These are phyloP conservation scores for Phortica okadai DNA, from an alignment of 2,888 invertebrate species.

Conservation along the genomic window DNA sequence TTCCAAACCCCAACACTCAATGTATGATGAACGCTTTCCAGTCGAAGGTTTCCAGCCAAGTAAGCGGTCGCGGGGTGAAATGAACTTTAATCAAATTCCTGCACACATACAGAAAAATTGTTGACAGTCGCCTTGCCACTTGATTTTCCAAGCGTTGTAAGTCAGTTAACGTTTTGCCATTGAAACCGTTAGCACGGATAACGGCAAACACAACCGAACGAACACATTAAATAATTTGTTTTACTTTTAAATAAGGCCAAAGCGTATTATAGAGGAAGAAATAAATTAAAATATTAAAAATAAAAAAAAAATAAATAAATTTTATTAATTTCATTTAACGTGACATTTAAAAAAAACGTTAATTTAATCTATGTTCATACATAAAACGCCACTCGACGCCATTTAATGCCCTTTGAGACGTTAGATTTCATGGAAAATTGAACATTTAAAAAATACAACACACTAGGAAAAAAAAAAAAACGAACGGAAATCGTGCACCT, in stretches of 20 bases:
- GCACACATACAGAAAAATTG: slow-evolving; percentile 59
- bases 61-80: slow-evolving; percentile 19
- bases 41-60: slow-evolving; percentile 42
- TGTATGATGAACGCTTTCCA: slow-evolving; percentile 26
- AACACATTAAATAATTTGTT: slow-evolving; percentile 30
- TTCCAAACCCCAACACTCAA: slow-evolving; percentile 35
- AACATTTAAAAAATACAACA: not conserved
- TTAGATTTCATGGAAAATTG: not conserved
- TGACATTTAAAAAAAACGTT: not conserved
- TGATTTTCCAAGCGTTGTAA: slow-evolving; percentile 65
- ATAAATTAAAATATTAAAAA: not conserved
- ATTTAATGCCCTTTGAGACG: not conserved
- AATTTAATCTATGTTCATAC: not conserved
- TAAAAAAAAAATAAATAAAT: not conserved
- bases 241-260: slow-evolving; percentile 22
- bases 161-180: slow-evolving; percentile 74
- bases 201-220: slow-evolving; percentile 48
- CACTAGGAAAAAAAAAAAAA: not conserved
- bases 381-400: not conserved
- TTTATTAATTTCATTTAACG: not conserved
- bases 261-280: not conserved
- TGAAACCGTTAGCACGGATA: slow-evolving; percentile 70
- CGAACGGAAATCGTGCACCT: not conserved
- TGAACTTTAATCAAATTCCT: slow-evolving; percentile 57
- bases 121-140: slow-evolving; percentile 63